Base-by-base conservation (phyloP, 2,113 vertebrate species). In the Orthochromis malagaraziensis region DNA sequence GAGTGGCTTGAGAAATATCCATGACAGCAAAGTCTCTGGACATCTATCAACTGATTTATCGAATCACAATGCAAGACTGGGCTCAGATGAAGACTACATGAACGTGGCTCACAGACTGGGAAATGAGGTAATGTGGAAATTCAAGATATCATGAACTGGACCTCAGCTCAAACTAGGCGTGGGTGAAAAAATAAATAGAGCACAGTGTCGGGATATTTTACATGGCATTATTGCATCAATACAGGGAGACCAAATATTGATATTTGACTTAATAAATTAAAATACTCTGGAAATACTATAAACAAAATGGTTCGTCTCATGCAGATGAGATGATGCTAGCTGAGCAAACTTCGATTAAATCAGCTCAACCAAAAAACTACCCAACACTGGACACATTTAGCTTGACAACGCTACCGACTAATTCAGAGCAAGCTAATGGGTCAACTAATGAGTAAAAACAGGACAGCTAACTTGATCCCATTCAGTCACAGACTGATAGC, bases 91-190 rank as follows among this genome's bases (percentile, higher is more conserved):
- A 82, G 97, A 98, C 95, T 99, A 99, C 94, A 97, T 98, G 84
- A 97, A 97, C 94, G 97, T 98, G 93, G 97, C 98, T 94, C 98
- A 99, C 94, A 98, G 98, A 91, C 95, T 99, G 90, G 98, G 97
- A 94, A 97, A 96, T 96, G 98, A 99, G 96, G 98, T 99, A 97
- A 95, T 95, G 17, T 17, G 10, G 4, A 70, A 14, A 80, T 82
- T 73, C n/a, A 10, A 51, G 40, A 58, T 55, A 84, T 79, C 7
- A 33, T 65, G 47, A 89, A 6, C 19, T 81, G n/a, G 33, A 57
- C 40, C 33, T 77, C 26, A 68, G 33, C 33, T 73, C 45, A 82
- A 5, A 19, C 5, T 68, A 68, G 2, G 35, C 7, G 2, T 68
- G 63, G 63, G 19, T 40, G 35, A 63, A 68, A 40, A 68, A 40